Evolutionary conservation across 2,113 vertebrate species (phyloP).

Genomic region (Astatotilapia flaviijosephi): DNA sequence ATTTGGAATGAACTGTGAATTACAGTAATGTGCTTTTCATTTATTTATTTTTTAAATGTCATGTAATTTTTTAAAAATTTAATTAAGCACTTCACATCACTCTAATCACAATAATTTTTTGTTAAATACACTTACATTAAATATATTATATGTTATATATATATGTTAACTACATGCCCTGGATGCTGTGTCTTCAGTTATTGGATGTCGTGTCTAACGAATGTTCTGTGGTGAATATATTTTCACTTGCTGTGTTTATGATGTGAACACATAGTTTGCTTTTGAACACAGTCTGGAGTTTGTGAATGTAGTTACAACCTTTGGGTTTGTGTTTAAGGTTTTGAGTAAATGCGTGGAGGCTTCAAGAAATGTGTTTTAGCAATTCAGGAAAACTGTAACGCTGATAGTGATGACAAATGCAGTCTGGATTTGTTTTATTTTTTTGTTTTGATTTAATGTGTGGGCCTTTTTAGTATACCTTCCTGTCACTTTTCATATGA

Average conservation of each 20-base stretch:
- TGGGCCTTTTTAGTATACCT: neutral
- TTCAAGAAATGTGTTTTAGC: neutral
- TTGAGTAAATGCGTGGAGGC: neutral
- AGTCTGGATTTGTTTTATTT: neutral
- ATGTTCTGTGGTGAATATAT: neutral
- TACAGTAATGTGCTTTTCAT: neutral
- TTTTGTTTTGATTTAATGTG: neutral
- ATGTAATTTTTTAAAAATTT: neutral
- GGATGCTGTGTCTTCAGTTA: neutral
- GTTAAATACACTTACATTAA: neutral
- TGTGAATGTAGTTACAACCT: neutral
- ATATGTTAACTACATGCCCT: neutral
- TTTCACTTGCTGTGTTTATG: neutral
- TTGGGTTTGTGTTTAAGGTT: rapidly evolving
- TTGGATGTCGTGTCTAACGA: neutral
- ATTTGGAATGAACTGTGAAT: neutral
- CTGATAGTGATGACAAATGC: neutral
- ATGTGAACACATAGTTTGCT: neutral
- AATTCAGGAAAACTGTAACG: neutral
- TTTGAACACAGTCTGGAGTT: neutral
- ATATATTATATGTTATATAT: neutral
- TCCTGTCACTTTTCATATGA: neutral
- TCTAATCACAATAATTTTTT: neutral
- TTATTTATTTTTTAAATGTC: too few relatives aligned
- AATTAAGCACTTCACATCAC: neutral